These are phyloP conservation scores for Euzetes globulus DNA, from an alignment of 2,888 invertebrate genomes.

Conservation along the genomic window DNA sequence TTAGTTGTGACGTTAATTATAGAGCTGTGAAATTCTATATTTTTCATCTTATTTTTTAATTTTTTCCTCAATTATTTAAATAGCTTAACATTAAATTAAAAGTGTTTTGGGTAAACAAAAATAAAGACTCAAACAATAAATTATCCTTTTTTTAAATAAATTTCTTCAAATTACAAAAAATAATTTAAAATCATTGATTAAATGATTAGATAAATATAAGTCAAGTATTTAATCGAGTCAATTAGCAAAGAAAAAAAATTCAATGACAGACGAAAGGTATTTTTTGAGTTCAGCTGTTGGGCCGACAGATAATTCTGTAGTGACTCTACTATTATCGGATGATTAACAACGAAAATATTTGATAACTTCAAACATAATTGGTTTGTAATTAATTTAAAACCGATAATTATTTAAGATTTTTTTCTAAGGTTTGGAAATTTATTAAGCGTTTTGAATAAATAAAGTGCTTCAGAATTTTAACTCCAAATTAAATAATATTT, in stretches of 20 bases:
- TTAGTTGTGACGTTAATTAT: not conserved
- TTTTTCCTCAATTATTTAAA: not conserved
- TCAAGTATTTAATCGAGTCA: not conserved
- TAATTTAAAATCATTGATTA: conserved; percentile 7
- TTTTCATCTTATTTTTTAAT: not conserved
- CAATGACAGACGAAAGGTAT: not conserved
- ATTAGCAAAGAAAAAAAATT: not conserved
- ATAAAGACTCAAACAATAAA: not conserved
- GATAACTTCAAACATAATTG: not conserved
- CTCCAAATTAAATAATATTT: no score
- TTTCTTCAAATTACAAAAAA: not conserved
- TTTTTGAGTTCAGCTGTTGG: not conserved
- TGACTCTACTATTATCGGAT: not conserved
- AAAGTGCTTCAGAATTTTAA: not conserved
- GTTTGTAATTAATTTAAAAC: conserved; percentile 20
- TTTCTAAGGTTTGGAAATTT: not conserved
- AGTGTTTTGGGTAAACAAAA: not conserved
- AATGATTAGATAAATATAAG: conserved; percentile 22
- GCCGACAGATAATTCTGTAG: not conserved
- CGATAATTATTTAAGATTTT: not conserved
- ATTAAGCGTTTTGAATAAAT: not conserved
- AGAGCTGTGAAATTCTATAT: not conserved
- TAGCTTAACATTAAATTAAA: not conserved
- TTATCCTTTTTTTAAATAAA: not conserved
- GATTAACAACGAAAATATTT: not conserved